Evolutionary conservation across 2,113 vertebrate genomes (phyloP), one percentile per base, ranked within the genome.

Genomic region (Hymenochirus boettgeri): DNA sequence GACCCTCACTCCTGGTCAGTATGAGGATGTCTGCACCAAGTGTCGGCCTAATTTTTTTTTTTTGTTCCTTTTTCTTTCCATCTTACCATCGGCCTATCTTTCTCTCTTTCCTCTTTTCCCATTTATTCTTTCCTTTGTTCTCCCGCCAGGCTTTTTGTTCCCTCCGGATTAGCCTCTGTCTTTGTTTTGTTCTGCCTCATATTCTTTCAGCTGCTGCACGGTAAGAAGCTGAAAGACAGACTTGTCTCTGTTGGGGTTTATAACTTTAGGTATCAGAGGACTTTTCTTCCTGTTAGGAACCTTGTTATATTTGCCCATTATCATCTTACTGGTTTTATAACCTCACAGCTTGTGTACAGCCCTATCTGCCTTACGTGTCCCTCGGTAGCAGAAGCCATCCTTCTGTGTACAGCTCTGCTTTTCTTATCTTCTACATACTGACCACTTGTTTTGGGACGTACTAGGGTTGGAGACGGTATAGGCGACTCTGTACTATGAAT

Each of bases 141-240:
- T 83, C 89, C 71, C 63, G 62, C 81, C 81, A 82, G 1, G 71
- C 76, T 25, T 57, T 80, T 55, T 82, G 21, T 71, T 10, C n/a
- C n/a, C 3, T 71, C 78, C 61, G 61, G 77, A 1, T 73, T 57
- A 2, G 62, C 61, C n/a, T n/a, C n/a, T n/a, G n/a, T n/a, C n/a
- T n/a, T n/a, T 6, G 69, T 63, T 64, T 70, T 70, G 0, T 65
- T 74, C 70, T 35, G 78, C 73, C 42, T 65, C 31, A 0, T 33
- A 24, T 1, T 57, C 73, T 25, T 85, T 80, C 57, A 78, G 62
- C 60, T 88, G 80, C 18, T 72, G 82, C 55, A 71, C 61, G 0
- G 88, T 87, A 66, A 81, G 72, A 37, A 90, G 76, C 73, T 66
- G 66, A 75, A 91, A 78, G 9, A 60, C 69, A 0, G 67, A 46